Conservation (phyloP, 1,140 invertebrate species). For the Temnothorax nylanderi region DNA sequence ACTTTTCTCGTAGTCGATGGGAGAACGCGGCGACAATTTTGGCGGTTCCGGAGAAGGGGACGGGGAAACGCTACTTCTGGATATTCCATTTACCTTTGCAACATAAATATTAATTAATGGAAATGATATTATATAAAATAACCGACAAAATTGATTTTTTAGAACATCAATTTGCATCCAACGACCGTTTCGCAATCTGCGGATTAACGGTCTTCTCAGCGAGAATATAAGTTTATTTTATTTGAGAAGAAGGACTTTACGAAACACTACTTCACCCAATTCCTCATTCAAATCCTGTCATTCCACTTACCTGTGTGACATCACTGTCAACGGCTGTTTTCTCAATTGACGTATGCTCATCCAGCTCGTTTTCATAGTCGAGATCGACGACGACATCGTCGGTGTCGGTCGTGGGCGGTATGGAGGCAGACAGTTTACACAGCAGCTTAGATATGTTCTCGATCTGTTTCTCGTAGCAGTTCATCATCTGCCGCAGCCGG, state of each 20-base stretch:
- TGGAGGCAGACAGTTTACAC: slow-evolving; percentile 49
- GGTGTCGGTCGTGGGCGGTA: not conserved
- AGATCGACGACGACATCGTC: slow-evolving; percentile 31
- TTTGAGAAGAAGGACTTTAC: not conserved
- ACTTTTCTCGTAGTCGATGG: slow-evolving; percentile 39
- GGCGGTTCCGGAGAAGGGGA: slow-evolving; percentile 72
- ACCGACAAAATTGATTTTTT: not conserved
- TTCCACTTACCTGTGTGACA: not conserved
- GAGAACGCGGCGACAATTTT: slow-evolving; percentile 72
- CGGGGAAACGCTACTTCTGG: not conserved
- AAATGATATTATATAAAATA: not conserved
- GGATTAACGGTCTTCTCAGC: no score
- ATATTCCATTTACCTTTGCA: not conserved
- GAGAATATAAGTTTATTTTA: not conserved
- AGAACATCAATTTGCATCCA: not conserved
- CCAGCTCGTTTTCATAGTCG: slow-evolving; percentile 14
- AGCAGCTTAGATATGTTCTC: slow-evolving; percentile 68
- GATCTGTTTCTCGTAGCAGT: slow-evolving; percentile 75
- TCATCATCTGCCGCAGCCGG: slow-evolving; percentile 70
- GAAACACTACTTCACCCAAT: not conserved
- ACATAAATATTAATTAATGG: slow-evolving; percentile 7
- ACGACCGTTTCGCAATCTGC: not conserved
- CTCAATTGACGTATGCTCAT: not conserved
- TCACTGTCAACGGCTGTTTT: not conserved
- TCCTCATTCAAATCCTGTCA: not conserved